Evolutionary conservation across 2,797 vertebrate genomes (phyloP), one percentile per base, ranked within the genome.

Genomic region (Xerus rutilus): DNA sequence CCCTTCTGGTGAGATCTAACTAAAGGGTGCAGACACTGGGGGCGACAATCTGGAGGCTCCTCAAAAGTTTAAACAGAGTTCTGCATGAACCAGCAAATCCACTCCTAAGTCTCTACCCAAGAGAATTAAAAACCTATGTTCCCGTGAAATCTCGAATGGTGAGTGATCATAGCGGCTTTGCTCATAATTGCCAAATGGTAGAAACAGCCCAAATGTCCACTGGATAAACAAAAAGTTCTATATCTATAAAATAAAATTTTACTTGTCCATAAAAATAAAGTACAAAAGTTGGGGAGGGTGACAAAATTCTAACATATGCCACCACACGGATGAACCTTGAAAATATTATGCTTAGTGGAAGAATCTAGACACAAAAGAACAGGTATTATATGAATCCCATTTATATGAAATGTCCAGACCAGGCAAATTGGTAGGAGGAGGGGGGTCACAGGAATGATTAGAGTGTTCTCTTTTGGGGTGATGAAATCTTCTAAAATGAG

Each of bases 401-500:
- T 70, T 69, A 47, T 73, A 54, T 4, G 62, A 67, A 77, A 62
- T 25, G 21, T 86, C 76, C 90, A 78, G 83, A 92, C 65, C 1
- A 83, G 78, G 18, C 32, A 70, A 49, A 88, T 76, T 69, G 20
- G 7, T 54, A 35, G 32, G 47, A 23, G 72, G 76, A 45, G 15
- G 49, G 49, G 7, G 43, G 59, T 12, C 72, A 73, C n/a, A 69
- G 43, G 64, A 59, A 45, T 72, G 77, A 90, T 49, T 62, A 47
- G 81, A 85, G n/a, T 73, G 67, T 64, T 69, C 25, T 88, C 76
- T 73, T 35, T 13, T 13, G 57, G 57, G 15, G n/a, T 89, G 93
- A 78, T 25, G 45, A 67, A 77, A 82, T 73, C 39, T 43, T 89
- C 85, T 91, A 93, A 88, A 82, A 81, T 81, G 78, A 65, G 45